These are phyloP conservation scores for Rhyacophila evoluta DNA, from an alignment of 2,888 invertebrate genomes.

Conservation along the genomic window DNA sequence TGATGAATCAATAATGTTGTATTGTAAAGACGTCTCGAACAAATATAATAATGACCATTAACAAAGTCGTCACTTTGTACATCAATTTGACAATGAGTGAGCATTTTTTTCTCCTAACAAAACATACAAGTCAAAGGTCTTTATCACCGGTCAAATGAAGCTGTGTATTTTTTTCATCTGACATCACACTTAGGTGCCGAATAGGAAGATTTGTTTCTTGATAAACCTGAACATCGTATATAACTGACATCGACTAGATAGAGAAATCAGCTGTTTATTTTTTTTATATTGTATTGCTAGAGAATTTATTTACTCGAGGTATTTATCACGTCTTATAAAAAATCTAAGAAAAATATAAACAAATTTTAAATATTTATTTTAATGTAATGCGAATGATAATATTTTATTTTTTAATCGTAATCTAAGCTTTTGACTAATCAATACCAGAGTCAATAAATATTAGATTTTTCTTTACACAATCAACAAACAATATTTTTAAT, in stretches of 20 bases:
- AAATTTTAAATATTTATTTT: too few relatives aligned
- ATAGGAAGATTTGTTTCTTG: background rate
- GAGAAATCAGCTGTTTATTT: conserved; percentile 8
- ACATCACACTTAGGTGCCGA: conserved; percentile 14
- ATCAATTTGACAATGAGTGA: conserved; percentile 11
- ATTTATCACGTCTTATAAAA: too few relatives aligned
- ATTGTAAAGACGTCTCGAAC: too few relatives aligned
- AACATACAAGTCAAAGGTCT: background rate
- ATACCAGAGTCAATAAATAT: too few relatives aligned
- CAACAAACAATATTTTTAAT: too few relatives aligned
- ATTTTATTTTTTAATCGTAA: too few relatives aligned
- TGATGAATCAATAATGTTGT: too few relatives aligned
- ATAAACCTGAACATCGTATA: conserved; percentile 1
- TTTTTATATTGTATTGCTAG: background rate
- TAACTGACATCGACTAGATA: background rate
- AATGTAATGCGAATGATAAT: too few relatives aligned
- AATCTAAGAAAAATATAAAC: too few relatives aligned
- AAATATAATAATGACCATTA: background rate
- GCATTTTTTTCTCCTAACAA: background rate
- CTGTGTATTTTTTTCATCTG: background rate
- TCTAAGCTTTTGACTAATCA: too few relatives aligned
- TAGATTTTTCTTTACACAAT: too few relatives aligned
- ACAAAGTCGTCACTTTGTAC: background rate
- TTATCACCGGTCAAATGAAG: conserved; percentile 3
- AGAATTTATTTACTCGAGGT: background rate